These are phyloP conservation scores for Cuniculus paca DNA, from an alignment of 2,797 vertebrate genomes.

Conservation along the genomic window DNA sequence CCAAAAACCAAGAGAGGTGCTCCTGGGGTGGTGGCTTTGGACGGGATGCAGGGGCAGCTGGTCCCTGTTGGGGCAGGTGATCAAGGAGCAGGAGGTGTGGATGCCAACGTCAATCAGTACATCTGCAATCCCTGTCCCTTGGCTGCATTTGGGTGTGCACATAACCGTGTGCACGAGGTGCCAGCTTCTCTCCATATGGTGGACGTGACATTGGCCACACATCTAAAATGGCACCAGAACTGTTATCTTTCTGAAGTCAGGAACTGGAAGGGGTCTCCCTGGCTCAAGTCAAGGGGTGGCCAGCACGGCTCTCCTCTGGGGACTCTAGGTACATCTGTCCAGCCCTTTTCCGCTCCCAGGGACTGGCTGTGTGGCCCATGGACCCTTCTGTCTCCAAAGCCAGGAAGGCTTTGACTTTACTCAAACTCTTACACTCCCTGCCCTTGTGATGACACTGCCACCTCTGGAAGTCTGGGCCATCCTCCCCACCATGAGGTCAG, in stretches of 20 bases:
- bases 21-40: fast-evolving
- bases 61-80: no score
- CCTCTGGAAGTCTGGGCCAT: not conserved
- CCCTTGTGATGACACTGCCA: not conserved
- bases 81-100: not conserved
- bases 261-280: not conserved
- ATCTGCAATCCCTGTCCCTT: not conserved
- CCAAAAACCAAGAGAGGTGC: not conserved
- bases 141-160: fast-evolving
- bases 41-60: fast-evolving
- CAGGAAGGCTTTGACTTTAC: not conserved
- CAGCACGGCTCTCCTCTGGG: not conserved
- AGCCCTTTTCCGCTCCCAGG: no score
- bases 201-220: fast-evolving
- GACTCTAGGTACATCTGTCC: not conserved
- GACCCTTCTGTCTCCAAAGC: not conserved
- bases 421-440: not conserved
- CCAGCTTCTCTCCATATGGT: fast-evolving
- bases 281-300: not conserved
- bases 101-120: fast-evolving
- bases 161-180: fast-evolving
- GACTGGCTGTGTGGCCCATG: fast-evolving
- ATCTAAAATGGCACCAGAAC: no score
- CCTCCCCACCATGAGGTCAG: not conserved
- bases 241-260: not conserved